Conservation (phyloP, 2,113 vertebrate species). For the Psilopsiagon aymara region DNA sequence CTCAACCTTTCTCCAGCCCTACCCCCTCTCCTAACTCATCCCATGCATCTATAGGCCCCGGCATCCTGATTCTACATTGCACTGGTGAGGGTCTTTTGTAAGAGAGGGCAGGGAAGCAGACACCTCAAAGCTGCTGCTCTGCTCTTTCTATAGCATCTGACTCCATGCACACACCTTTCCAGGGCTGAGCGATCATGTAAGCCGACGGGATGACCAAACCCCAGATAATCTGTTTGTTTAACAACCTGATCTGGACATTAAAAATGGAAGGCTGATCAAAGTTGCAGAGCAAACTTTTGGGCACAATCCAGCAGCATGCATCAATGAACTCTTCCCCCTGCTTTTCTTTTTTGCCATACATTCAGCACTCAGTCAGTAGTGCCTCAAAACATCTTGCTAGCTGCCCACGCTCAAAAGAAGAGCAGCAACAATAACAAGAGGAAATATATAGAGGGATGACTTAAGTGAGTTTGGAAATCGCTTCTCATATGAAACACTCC, state of each 20-base stretch:
- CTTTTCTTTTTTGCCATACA: neutral
- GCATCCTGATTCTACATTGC: neutral
- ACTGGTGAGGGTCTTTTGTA: neutral
- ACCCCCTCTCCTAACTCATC: neutral
- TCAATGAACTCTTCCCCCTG: neutral
- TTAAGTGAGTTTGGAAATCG: constrained; percentile 47
- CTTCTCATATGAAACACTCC: constrained; percentile 18
- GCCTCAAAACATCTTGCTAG: neutral
- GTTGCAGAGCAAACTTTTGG: neutral
- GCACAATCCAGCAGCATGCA: neutral
- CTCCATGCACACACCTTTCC: neutral
- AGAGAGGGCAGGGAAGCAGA: neutral
- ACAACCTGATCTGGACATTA: neutral
- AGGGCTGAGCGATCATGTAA: neutral
- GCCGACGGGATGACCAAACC: neutral
- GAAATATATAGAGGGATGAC: constrained; percentile 13
- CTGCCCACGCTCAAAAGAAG: neutral
- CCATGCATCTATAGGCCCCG: neutral
- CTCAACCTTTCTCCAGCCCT: neutral
- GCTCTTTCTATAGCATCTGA: neutral
- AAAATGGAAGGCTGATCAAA: neutral
- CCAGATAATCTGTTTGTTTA: neutral
- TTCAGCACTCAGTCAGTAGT: neutral
- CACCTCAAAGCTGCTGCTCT: neutral
- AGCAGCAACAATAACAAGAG: constrained; percentile 37